Conservation (phyloP, 1,140 invertebrate species). For the Rhagoletis zephyria region DNA sequence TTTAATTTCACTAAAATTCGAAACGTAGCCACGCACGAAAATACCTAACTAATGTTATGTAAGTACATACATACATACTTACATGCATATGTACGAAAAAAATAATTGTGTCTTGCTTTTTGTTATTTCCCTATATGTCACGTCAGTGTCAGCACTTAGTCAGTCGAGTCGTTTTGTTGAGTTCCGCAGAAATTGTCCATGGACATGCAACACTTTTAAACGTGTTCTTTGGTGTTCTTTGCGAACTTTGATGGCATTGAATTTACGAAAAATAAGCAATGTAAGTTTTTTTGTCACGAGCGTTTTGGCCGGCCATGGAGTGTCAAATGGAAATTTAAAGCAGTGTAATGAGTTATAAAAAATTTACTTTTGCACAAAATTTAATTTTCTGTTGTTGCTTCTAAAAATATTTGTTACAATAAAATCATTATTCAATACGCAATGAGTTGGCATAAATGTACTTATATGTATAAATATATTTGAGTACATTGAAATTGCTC, state of each 20-base stretch:
- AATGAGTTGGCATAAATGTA: too few relatives aligned
- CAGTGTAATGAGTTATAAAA: background rate
- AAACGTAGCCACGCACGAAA: constrained; percentile 23
- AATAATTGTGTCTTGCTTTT: too few relatives aligned
- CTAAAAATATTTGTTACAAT: too few relatives aligned
- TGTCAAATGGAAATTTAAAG: background rate
- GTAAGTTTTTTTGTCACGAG: background rate
- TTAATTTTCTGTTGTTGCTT: too few relatives aligned
- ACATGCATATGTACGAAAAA: too few relatives aligned
- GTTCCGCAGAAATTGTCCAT: constrained; percentile 37
- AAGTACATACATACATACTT: background rate
- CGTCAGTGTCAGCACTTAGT: background rate
- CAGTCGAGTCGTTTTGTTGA: constrained; percentile 17
- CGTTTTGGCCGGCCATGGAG: background rate
- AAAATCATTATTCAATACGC: too few relatives aligned
- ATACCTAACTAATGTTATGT: background rate
- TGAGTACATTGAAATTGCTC: too few relatives aligned
- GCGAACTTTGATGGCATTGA: constrained; percentile 29
- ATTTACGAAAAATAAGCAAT: background rate
- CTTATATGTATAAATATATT: too few relatives aligned
- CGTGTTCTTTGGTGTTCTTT: background rate
- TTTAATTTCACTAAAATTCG: background rate
- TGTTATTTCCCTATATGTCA: too few relatives aligned
- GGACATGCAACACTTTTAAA: constrained; percentile 19
- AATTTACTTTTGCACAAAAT: too few relatives aligned